Evolutionary conservation across 2,113 vertebrate genomes (phyloP).

Genomic region (Caracal caracal): DNA sequence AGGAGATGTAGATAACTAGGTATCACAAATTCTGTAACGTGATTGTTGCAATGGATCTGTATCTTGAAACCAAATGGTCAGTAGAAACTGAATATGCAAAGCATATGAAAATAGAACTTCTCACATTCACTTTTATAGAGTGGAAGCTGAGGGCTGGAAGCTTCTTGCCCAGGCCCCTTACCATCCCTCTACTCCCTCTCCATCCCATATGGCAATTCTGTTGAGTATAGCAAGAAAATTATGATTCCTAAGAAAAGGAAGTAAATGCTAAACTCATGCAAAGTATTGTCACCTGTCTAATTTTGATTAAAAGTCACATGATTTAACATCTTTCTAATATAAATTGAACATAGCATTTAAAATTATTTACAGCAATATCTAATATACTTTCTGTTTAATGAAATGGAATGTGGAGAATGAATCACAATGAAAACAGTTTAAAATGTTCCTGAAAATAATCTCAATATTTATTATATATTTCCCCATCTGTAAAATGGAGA

Average conservation of each 20-base stretch:
- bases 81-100: not conserved
- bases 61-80: not conserved
- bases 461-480: not conserved
- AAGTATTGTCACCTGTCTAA: not conserved
- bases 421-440: not conserved
- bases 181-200: not conserved
- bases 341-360: not conserved
- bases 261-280: not conserved
- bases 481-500: not conserved
- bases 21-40: not conserved
- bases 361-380: not conserved
- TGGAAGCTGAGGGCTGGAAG: not conserved
- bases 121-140: not conserved
- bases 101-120: not conserved
- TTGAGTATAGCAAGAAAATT: not conserved
- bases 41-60: not conserved
- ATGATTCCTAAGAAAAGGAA: not conserved
- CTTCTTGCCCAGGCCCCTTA: not conserved
- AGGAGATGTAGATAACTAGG: not conserved
- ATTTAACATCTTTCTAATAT: not conserved
- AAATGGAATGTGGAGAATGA: not conserved
- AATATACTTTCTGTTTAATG: not conserved
- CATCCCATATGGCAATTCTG: not conserved
- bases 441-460: not conserved
- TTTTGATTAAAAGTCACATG: not conserved